phyloP scores from a whole-genome alignment of 2,797 vertebrate species.

The Tinamus major region DNA sequence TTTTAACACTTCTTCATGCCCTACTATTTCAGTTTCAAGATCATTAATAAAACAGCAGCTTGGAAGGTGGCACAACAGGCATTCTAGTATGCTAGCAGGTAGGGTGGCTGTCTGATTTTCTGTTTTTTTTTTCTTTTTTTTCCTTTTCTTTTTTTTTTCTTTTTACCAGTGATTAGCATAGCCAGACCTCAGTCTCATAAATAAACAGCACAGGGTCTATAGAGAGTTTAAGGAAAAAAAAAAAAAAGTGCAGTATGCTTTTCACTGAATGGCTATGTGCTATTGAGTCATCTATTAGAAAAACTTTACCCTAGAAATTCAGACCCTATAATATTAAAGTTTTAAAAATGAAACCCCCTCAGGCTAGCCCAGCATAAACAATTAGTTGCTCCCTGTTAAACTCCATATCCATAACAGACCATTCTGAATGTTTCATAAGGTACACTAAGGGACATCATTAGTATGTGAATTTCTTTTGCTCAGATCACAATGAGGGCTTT shows the following conservation, averaged over 20 bases:
- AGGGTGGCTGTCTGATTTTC: constrained; percentile 51
- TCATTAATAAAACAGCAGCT: constrained; percentile 82
- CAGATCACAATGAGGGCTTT: constrained; percentile 64
- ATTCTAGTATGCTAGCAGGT: constrained; percentile 61
- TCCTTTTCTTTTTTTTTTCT: background rate
- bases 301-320: constrained; percentile 63
- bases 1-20: constrained; percentile 77
- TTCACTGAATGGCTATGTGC: constrained; percentile 27
- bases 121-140: background rate
- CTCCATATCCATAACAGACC: constrained; percentile 55
- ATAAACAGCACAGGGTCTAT: constrained; percentile 59
- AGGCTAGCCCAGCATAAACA: constrained; percentile 74
- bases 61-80: constrained; percentile 74
- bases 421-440: constrained; percentile 71
- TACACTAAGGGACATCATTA: constrained; percentile 74
- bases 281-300: constrained; percentile 60
- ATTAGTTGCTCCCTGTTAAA: constrained; percentile 75
- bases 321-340: constrained; percentile 67
- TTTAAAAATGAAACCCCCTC: constrained; percentile 67
- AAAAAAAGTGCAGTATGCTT: constrained; percentile 59
- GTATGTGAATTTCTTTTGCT: constrained; percentile 71
- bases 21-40: constrained; percentile 78
- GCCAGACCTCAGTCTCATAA: constrained; percentile 67
- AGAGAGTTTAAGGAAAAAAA: constrained; percentile 42
- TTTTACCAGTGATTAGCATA: constrained; percentile 51